Evolutionary conservation across 1,140 invertebrate genomes (phyloP), one percentile per base, ranked within the genome.

Genomic region (Leptopilina boulardi): DNA sequence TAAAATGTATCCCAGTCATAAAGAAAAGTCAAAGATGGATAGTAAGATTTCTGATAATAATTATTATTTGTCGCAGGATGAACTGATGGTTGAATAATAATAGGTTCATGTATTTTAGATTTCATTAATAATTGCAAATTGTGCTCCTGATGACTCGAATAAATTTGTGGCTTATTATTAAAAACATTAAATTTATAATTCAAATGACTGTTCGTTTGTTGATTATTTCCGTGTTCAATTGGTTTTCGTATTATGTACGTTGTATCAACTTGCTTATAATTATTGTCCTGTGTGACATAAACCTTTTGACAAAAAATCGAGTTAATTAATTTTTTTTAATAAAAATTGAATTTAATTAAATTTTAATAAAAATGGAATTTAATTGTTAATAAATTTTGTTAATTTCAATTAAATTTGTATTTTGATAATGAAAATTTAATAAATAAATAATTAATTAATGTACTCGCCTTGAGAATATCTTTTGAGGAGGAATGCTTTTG

Each of bases 161-260:
- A 85, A 19, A 75, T 44, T 15, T 87, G 86, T 18, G 81, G 74
- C 56, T 4, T 4, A 4, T 87, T 86, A 6, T 75, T 44, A 70
- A 79, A 78, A n/a, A 44, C 78, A 9, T 76, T 76, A 34, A 82
- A 66, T 59, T 85, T 84, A 9, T 82, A 80, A 47, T 15, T 56
- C 13, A 59, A 72, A 66, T 80, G 51, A 38, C 75, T 80, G 0
- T 54, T 5, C 8, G 73, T 9, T 34, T 81, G 83, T 2, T 74
- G 73, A 9, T 41, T 38, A 38, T 77, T 75, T 2, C 73, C 51
- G 2, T 81, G 76, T 11, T 77, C 77, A 9, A 88, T 83, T 2
- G 89, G 89, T 54, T 83, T 86, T 72, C 91, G 86, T 77, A 92
- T 89, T 38, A 91, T 76, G 73, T 92, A 92, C 41, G 91, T 92